Percentiles rank a stretch among this genome's conserved stretches.
Evolutionary conservation across 2,113 vertebrate species (phyloP).

Genomic region (Drymodes brunneopygia): DNA sequence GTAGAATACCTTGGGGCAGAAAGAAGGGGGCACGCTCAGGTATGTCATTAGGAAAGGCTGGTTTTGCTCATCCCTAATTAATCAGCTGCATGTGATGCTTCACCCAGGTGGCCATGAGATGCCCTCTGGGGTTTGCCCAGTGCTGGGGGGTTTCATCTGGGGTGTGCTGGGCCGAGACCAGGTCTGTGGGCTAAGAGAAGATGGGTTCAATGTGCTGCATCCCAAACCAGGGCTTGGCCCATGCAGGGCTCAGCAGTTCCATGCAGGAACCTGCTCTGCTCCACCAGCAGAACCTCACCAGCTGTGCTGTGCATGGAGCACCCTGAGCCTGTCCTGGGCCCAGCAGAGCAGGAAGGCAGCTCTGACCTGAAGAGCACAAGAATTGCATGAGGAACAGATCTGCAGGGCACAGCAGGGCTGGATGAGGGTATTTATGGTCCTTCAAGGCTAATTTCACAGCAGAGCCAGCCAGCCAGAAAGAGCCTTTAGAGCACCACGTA

Average conservation of each 20-base stretch:
- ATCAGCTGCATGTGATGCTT: not conserved
- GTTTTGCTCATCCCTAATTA: not conserved
- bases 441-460: not conserved
- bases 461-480: not conserved
- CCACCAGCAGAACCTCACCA: not conserved
- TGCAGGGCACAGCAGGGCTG: not conserved
- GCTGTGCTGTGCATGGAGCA: not conserved
- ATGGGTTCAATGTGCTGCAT: not conserved
- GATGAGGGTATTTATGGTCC: not conserved
- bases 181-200: not conserved
- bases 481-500: not conserved
- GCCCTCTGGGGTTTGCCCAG: not conserved
- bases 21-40: not conserved
- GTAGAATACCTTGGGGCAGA: not conserved
- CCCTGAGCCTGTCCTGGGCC: not conserved
- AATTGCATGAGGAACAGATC: not conserved
- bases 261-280: not conserved
- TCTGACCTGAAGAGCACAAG: not conserved
- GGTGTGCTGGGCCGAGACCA: not conserved
- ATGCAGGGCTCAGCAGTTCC: not conserved
- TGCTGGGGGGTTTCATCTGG: not conserved
- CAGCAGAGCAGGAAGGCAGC: not conserved
- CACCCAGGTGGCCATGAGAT: fast-evolving
- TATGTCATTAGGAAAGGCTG: fast-evolving
- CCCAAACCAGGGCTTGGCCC: not conserved